These are phyloP conservation scores for Morpho helenor DNA, from an alignment of 2,888 invertebrate genomes.

Conservation along the genomic window DNA sequence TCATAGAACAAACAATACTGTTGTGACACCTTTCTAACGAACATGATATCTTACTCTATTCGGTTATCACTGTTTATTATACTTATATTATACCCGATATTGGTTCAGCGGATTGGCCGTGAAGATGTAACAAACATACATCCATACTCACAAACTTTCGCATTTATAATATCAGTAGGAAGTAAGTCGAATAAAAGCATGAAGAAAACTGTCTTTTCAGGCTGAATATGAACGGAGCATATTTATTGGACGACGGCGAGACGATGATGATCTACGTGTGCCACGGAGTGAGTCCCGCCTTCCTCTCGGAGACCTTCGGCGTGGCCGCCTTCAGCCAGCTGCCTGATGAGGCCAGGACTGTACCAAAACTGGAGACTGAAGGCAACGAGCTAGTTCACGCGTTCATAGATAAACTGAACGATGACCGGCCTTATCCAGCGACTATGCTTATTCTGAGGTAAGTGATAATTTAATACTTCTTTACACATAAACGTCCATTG, in stretches of 20 bases:
- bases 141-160: too few species aligned
- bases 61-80: too few species aligned
- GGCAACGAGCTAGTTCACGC: constrained; percentile 87
- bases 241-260: constrained; percentile 93
- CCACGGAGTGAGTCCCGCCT: constrained; percentile 85
- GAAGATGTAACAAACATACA: too few species aligned
- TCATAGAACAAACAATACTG: too few species aligned
- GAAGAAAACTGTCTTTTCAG: constrained; percentile 34
- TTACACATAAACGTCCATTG: too few species aligned
- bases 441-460: constrained; percentile 90
- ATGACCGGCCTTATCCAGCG: constrained; percentile 89
- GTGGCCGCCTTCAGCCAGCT: constrained; percentile 86
- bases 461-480: constrained; percentile 26
- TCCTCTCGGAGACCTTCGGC: constrained; percentile 88
- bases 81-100: too few species aligned
- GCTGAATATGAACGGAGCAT: constrained; percentile 90
- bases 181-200: too few species aligned
- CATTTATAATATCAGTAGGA: too few species aligned
- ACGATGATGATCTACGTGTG: constrained; percentile 91
- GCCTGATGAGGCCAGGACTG: constrained; percentile 86
- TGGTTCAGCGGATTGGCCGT: too few species aligned
- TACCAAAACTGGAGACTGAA: constrained; percentile 88
- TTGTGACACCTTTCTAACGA: too few species aligned
- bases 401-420: constrained; percentile 90
- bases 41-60: too few species aligned